Conservation (phyloP, 2,113 vertebrate species). For the Rattus rattus region DNA sequence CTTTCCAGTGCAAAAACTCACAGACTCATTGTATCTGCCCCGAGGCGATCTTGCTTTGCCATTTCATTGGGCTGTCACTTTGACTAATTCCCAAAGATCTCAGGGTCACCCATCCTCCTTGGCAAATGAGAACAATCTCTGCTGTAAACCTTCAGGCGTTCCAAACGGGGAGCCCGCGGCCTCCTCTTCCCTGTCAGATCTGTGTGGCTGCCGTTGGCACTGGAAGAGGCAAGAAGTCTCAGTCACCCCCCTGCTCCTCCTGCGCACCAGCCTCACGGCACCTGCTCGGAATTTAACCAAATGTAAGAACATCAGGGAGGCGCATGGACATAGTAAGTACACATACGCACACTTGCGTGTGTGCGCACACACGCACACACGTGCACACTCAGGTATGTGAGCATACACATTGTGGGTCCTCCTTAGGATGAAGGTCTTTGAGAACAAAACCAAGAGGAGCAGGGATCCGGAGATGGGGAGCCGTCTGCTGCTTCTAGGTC, state of each 20-base stretch:
- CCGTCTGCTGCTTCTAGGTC: neutral
- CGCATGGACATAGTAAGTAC: neutral
- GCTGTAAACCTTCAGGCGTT: neutral
- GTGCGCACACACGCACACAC: no score
- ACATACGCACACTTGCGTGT: rapidly evolving
- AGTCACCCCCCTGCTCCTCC: neutral
- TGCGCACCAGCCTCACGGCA: neutral
- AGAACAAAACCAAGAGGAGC: neutral
- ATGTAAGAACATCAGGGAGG: constrained; percentile 22
- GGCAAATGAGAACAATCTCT: neutral
- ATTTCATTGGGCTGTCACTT: neutral
- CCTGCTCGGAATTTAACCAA: neutral
- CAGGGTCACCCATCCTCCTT: neutral
- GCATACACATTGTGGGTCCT: neutral
- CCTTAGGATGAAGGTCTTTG: constrained; percentile 32
- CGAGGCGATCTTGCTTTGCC: neutral
- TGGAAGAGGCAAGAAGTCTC: neutral
- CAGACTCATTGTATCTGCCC: constrained; percentile 50
- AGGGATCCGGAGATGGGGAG: neutral
- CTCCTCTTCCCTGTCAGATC: neutral
- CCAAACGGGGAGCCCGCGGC: neutral
- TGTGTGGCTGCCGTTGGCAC: neutral
- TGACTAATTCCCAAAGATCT: neutral
- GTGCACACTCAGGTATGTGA: neutral
- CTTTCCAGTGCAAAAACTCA: constrained; percentile 70